Conservation (phyloP, 2,113 vertebrate genomes). For the Empidonax traillii region DNA sequence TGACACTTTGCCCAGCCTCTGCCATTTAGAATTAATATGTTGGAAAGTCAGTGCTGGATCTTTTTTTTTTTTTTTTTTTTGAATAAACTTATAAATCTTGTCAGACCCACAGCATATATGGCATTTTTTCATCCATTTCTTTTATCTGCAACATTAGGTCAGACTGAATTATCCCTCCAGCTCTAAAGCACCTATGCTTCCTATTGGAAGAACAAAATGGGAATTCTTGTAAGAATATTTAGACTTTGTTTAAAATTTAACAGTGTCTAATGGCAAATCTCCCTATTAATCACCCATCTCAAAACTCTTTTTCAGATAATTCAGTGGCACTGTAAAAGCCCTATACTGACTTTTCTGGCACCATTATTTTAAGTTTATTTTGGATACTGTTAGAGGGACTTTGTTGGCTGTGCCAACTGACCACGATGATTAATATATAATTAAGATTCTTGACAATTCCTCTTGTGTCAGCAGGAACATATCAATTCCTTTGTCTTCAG, state of each 20-base stretch:
- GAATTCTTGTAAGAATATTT: not conserved
- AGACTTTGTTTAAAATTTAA: not conserved
- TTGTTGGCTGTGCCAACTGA: not conserved
- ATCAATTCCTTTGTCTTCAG: slow-evolving; percentile 38
- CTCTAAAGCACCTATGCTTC: not conserved
- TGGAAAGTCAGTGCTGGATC: not conserved
- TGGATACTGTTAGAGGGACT: not conserved
- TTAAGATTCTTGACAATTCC: slow-evolving; percentile 31
- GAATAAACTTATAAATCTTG: not conserved
- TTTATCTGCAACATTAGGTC: not conserved
- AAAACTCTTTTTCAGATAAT: not conserved
- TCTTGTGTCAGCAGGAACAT: not conserved
- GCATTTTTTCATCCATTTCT: not conserved
- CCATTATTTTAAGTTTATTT: slow-evolving; percentile 5
- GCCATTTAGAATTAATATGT: not conserved
- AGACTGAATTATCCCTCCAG: not conserved
- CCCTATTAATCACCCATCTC: not conserved
- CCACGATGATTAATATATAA: not conserved
- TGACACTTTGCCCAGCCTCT: not conserved
- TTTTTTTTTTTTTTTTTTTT: not conserved
- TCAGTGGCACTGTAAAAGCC: not conserved
- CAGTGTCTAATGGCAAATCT: not conserved
- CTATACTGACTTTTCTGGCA: not conserved
- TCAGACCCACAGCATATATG: not conserved
- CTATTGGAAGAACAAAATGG: not conserved